Evolutionary conservation across 2,888 invertebrate genomes (phyloP).

Genomic region (Lepidochrysops patricia): DNA sequence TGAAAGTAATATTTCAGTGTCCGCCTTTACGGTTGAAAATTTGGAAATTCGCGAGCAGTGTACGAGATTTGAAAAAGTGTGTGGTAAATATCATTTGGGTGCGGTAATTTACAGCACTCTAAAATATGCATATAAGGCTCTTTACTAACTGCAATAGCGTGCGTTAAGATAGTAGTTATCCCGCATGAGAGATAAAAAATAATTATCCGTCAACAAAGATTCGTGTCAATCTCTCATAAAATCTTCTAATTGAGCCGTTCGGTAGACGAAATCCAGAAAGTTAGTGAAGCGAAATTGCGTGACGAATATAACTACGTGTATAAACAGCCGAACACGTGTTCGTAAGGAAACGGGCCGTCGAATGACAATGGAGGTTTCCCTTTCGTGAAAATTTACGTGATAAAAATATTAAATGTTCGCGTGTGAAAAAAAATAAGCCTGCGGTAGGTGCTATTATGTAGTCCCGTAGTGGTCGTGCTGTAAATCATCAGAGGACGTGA

Average conservation of each 20-base stretch:
- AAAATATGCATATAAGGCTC: no score
- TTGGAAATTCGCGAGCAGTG: no score
- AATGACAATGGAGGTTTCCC: conserved; percentile 72
- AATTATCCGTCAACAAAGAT: conserved; percentile 25
- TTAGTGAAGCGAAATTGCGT: conserved; percentile 58
- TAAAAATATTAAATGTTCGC: conserved; percentile 67
- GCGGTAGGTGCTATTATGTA: conserved; percentile 68
- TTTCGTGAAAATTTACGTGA: conserved; percentile 74
- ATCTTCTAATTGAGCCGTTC: conserved; percentile 45
- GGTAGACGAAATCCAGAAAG: conserved; percentile 42
- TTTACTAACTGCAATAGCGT: no score
- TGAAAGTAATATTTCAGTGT: no score
- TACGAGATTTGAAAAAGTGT: no score
- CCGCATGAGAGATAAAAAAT: no score
- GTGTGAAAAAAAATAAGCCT: conserved; percentile 69
- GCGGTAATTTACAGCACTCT: no score
- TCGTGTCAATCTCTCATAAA: conserved; percentile 49
- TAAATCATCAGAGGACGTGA: conserved; percentile 66
- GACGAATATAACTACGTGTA: conserved; percentile 55
- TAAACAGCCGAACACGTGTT: conserved; percentile 65
- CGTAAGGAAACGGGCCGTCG: conserved; percentile 61
- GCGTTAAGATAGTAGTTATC: no score
- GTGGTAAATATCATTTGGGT: no score
- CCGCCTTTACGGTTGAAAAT: no score
- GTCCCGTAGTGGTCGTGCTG: conserved; percentile 56